Conservation (phyloP, 2,797 vertebrate species). For the Semaprochilodus insignis region DNA sequence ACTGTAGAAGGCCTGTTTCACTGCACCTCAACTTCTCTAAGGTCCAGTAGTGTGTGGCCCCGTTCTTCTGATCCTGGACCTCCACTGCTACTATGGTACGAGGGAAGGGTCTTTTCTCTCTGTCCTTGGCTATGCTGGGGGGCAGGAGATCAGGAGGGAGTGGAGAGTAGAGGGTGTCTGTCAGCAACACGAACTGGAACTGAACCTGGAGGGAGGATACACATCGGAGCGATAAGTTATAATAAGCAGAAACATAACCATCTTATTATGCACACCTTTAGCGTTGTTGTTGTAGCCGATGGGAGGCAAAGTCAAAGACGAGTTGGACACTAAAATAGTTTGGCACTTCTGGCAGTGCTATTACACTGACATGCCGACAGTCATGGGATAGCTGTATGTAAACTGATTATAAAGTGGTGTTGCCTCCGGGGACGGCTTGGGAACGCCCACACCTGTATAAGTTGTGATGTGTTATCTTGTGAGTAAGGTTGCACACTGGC, state of each 20-base stretch:
- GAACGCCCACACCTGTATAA: too few species aligned
- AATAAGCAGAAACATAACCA: background rate
- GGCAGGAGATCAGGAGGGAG: constrained; percentile 93
- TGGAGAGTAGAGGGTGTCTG: constrained; percentile 95
- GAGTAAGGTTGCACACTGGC: too few species aligned
- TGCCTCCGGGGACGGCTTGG: too few species aligned
- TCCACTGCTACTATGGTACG: constrained; percentile 94
- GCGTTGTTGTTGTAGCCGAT: too few species aligned
- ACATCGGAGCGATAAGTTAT: background rate
- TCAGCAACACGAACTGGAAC: constrained; percentile 97
- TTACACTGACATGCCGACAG: too few species aligned
- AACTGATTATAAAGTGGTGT: too few species aligned
- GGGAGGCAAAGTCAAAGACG: too few species aligned
- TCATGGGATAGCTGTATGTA: too few species aligned
- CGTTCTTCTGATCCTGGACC: constrained; percentile 97
- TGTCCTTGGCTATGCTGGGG: constrained; percentile 86
- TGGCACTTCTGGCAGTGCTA: too few species aligned
- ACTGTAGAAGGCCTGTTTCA: background rate
- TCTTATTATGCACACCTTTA: too few species aligned
- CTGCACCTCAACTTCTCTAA: constrained; percentile 93
- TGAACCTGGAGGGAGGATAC: constrained; percentile 83
- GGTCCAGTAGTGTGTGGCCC: constrained; percentile 98
- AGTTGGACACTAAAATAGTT: too few species aligned
- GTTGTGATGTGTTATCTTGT: too few species aligned
- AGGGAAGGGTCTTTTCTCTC: constrained; percentile 92